Evolutionary conservation across 2,888 invertebrate species (phyloP).

Genomic region (Acleris sparsana): DNA sequence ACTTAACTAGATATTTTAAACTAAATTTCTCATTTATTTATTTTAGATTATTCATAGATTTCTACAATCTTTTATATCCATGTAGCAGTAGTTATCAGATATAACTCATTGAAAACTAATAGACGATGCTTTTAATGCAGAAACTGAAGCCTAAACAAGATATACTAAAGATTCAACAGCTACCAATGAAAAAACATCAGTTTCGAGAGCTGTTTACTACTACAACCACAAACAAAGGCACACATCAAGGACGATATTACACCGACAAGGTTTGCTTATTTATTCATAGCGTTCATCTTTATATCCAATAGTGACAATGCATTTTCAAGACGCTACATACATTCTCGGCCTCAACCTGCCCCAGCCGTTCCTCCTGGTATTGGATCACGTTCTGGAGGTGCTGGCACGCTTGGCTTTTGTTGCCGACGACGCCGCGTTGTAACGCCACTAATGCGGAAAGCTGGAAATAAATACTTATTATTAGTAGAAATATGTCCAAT

Average conservation of each 20-base stretch:
- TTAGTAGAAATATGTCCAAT: background rate
- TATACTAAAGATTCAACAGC: background rate
- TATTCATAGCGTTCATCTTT: background rate
- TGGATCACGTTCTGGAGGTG: slow-evolving; percentile 73
- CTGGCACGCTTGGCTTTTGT: slow-evolving; percentile 65
- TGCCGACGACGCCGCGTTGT: slow-evolving; percentile 69
- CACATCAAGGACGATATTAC: no score
- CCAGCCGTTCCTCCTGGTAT: slow-evolving; percentile 68
- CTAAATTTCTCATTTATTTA: no score
- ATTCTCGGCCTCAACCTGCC: slow-evolving; percentile 71
- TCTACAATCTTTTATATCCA: no score
- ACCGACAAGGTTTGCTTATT: no score
- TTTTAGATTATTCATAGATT: no score
- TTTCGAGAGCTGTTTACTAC: slow-evolving; percentile 8
- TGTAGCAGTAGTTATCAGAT: no score
- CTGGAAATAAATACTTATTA: slow-evolving; percentile 47
- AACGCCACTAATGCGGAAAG: slow-evolving; percentile 66
- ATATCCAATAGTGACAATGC: slow-evolving; percentile 22
- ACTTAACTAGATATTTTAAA: no score
- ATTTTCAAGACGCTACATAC: slow-evolving; percentile 51
- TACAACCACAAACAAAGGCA: no score
- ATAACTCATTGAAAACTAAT: no score
- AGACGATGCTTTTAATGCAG: no score
- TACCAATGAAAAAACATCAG: slow-evolving; percentile 7
- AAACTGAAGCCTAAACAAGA: background rate